These are phyloP conservation scores for Serripes groenlandicus DNA, from an alignment of 2,888 invertebrate species.

Conservation along the genomic window DNA sequence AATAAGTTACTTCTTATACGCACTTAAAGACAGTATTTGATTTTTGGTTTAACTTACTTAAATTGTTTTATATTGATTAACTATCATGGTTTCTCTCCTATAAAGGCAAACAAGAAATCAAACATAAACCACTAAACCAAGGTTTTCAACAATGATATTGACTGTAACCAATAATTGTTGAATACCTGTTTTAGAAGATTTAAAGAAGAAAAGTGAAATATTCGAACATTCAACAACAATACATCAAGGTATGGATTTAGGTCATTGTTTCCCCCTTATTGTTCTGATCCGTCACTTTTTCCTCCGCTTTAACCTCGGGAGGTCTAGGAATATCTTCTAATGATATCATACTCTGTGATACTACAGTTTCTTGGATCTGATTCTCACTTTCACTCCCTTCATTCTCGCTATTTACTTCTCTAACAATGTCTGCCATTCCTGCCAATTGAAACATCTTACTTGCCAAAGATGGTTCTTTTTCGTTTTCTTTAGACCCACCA, in stretches of 20 bases:
- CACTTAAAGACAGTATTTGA: too few relatives aligned
- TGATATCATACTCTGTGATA: slow-evolving; percentile 12
- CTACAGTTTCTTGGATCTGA: not conserved
- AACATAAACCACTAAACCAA: too few relatives aligned
- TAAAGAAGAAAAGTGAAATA: not conserved
- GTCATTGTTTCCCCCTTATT: not conserved
- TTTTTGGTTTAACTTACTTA: too few relatives aligned
- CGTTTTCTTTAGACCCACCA: slow-evolving; percentile 47
- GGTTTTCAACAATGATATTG: too few relatives aligned
- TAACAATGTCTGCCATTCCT: slow-evolving; percentile 49
- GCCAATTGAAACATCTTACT: slow-evolving; percentile 60
- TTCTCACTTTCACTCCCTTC: slow-evolving; percentile 18
- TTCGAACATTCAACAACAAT: not conserved
- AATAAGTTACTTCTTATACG: too few relatives aligned
- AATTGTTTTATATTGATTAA: too few relatives aligned
- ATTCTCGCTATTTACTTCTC: slow-evolving; percentile 39
- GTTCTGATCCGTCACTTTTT: not conserved
- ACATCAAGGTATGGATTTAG: not conserved
- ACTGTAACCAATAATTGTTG: too few relatives aligned
- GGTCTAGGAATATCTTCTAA: slow-evolving; percentile 31
- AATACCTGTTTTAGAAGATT: too few relatives aligned
- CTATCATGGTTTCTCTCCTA: too few relatives aligned
- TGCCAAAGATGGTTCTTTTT: slow-evolving; percentile 44
- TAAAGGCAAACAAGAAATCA: too few relatives aligned
- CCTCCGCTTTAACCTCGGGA: slow-evolving; percentile 10